These are phyloP conservation scores for Cygnus atratus DNA, from an alignment of 2,113 vertebrate genomes.

Conservation along the genomic window DNA sequence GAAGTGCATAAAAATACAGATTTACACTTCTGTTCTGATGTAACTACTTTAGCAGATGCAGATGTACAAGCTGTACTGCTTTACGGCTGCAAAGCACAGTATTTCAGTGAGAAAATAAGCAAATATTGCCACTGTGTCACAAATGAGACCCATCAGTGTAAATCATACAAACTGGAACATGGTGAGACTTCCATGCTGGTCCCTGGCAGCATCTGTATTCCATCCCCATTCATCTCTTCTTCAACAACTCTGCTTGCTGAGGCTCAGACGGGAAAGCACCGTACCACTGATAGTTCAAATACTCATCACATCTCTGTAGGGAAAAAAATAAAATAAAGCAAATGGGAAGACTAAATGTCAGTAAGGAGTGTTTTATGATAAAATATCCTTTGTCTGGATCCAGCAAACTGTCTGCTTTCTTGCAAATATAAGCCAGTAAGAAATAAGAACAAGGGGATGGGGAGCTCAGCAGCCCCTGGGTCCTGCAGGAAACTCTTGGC, in stretches of 20 bases:
- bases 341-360: neutral
- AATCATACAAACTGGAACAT: neutral
- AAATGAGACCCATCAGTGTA: neutral
- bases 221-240: neutral
- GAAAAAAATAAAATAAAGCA: neutral
- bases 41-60: neutral
- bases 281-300: neutral
- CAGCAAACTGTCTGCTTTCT: neutral
- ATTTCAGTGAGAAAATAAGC: neutral
- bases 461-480: neutral
- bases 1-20: neutral
- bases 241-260: neutral
- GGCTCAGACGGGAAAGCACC: neutral
- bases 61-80: neutral
- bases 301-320: neutral
- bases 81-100: neutral
- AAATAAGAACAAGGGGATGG: neutral
- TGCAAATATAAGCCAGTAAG: neutral
- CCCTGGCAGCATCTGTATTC: neutral
- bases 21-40: neutral
- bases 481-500: neutral
- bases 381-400: neutral
- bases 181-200: neutral
- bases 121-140: neutral
- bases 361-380: neutral